Conservation (phyloP, 1,140 invertebrate species). For the Grapholita molesta region DNA sequence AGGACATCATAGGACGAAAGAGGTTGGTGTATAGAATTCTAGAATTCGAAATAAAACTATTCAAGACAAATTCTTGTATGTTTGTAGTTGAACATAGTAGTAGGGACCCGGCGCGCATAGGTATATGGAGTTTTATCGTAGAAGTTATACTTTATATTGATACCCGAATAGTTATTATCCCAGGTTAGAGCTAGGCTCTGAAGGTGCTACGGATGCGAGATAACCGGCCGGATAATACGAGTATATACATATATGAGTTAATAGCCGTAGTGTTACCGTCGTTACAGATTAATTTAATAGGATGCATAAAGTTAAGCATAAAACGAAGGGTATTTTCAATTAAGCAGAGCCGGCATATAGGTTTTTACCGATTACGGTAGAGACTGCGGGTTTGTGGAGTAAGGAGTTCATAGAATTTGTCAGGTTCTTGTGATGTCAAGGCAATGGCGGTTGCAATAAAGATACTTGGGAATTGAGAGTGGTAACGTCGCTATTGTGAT, state of each 20-base stretch:
- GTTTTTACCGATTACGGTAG: no score
- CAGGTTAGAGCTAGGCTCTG: background rate
- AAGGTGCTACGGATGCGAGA: background rate
- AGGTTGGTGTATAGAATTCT: slow-evolving; percentile 29
- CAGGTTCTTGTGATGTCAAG: no score
- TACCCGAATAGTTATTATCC: background rate
- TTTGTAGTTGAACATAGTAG: slow-evolving; percentile 40
- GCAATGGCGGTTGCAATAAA: no score
- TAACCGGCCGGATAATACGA: no score
- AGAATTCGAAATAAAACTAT: slow-evolving; percentile 22
- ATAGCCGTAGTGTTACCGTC: background rate
- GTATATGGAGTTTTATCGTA: background rate
- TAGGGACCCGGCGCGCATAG: slow-evolving; percentile 28
- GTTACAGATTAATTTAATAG: no score
- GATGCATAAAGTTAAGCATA: no score
- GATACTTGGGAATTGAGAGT: no score
- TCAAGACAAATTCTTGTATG: slow-evolving; percentile 21
- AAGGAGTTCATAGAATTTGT: no score
- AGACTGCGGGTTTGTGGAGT: no score
- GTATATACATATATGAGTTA: background rate
- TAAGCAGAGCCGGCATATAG: no score
- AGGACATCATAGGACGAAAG: slow-evolving; percentile 24
- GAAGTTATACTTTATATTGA: slow-evolving; percentile 6
- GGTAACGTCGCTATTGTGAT: no score
- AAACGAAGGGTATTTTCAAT: no score